These are phyloP conservation scores for Coregonus ussuriensis DNA, from an alignment of 2,797 vertebrate species.

Conservation along the genomic window DNA sequence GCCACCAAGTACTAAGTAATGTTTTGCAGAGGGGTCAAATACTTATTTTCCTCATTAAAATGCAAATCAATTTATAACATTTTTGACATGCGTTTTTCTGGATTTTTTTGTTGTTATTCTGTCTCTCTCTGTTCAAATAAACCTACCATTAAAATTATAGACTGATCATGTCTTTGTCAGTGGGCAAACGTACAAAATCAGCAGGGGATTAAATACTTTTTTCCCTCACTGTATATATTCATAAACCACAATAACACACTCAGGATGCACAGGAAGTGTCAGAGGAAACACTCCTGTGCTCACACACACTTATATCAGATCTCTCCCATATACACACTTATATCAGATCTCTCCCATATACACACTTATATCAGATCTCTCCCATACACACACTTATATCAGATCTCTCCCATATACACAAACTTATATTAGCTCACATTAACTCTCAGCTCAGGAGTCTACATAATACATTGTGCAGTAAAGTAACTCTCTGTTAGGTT, in stretches of 20 bases:
- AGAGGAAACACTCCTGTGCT: conserved; percentile 20
- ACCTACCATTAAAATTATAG: too few relatives aligned
- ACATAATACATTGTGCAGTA: background rate
- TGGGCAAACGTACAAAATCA: too few relatives aligned
- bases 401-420: background rate
- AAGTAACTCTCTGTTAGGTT: background rate
- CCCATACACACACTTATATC: background rate
- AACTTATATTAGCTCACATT: background rate
- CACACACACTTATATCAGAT: background rate
- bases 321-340: background rate
- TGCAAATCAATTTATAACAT: too few relatives aligned
- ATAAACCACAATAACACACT: conserved; percentile 37
- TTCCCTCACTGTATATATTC: conserved; percentile 24
- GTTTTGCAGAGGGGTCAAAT: too few relatives aligned
- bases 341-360: background rate
- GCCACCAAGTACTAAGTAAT: too few relatives aligned
- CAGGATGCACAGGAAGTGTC: conserved; percentile 27
- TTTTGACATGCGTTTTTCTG: too few relatives aligned
- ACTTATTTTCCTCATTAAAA: too few relatives aligned
- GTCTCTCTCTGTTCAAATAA: too few relatives aligned
- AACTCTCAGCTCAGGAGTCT: background rate
- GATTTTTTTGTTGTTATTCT: too few relatives aligned
- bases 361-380: background rate
- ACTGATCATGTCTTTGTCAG: too few relatives aligned
- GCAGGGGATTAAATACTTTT: too few relatives aligned